Percentiles rank a stretch among this genome's conserved stretches.
These are phyloP conservation scores for Trachelus iudaicus DNA, from an alignment of 2,888 invertebrate genomes.

Conservation along the genomic window DNA sequence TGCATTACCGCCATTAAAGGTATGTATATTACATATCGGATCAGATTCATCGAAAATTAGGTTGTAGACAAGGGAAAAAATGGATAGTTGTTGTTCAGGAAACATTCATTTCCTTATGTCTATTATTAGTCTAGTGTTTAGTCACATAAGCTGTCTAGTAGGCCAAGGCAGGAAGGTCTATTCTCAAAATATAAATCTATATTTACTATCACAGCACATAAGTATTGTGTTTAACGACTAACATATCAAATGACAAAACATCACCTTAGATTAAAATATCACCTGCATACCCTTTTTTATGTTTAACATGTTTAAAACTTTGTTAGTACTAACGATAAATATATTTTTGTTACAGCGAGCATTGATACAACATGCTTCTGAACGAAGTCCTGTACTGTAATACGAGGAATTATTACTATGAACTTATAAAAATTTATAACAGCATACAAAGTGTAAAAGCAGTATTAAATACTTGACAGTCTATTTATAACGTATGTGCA, in stretches of 20 bases:
- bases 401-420: background rate
- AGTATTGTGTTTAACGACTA: too few relatives aligned
- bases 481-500: background rate
- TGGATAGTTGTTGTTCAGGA: background rate
- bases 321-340: background rate
- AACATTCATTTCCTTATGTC: background rate
- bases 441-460: background rate
- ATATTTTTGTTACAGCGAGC: conserved; percentile 41
- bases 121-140: background rate
- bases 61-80: background rate
- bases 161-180: background rate
- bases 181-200: background rate
- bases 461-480: background rate
- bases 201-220: too few relatives aligned
- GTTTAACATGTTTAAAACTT: too few relatives aligned
- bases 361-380: conserved; percentile 49
- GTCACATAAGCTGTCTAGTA: too few relatives aligned
- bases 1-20: conserved; percentile 81
- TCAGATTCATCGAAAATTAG: background rate
- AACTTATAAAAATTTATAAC: background rate
- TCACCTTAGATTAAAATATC: too few relatives aligned
- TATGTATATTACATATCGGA: conserved; percentile 48
- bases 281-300: too few relatives aligned
- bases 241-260: too few relatives aligned
- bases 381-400: conserved; percentile 25